phyloP scores from a whole-genome alignment of 2,888 invertebrate genomes.

The Ecdyonurus torrentis region DNA sequence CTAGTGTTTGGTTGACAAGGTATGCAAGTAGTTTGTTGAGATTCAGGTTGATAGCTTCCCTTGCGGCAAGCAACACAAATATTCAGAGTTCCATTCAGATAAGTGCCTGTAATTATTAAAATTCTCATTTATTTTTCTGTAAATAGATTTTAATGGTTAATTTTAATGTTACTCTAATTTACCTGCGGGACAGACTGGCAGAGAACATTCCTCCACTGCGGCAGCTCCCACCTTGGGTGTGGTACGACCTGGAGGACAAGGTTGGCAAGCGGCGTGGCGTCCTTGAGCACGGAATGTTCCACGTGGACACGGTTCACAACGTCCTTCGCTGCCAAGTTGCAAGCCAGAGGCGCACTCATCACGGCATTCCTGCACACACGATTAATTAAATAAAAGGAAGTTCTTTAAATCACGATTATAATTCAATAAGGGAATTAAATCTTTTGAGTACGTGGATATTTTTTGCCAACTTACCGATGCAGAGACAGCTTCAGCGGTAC shows the following conservation, averaged over 20 bases:
- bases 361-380: slow-evolving; percentile 57
- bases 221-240: slow-evolving; percentile 73
- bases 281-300: slow-evolving; percentile 78
- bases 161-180: slow-evolving; percentile 14
- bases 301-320: slow-evolving; percentile 80
- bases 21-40: slow-evolving; percentile 72
- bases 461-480: slow-evolving; percentile 36
- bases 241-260: slow-evolving; percentile 78
- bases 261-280: slow-evolving; percentile 71
- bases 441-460: too few species aligned
- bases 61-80: slow-evolving; percentile 75
- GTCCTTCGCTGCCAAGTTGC: slow-evolving; percentile 71
- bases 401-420: too few species aligned
- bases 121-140: not conserved
- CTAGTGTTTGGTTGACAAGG: slow-evolving; percentile 83
- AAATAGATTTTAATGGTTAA: slow-evolving; percentile 11
- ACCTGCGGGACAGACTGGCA: slow-evolving; percentile 72
- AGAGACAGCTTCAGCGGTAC: slow-evolving; percentile 77
- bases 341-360: slow-evolving; percentile 80
- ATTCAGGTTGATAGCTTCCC: slow-evolving; percentile 78
- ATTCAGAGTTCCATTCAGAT: slow-evolving; percentile 71
- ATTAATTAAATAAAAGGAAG: too few species aligned
- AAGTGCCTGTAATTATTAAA: slow-evolving; percentile 40
- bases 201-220: slow-evolving; percentile 76
- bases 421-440: too few species aligned